phyloP scores from a whole-genome alignment of 2,113 vertebrate species.

The Cygnus atratus region DNA sequence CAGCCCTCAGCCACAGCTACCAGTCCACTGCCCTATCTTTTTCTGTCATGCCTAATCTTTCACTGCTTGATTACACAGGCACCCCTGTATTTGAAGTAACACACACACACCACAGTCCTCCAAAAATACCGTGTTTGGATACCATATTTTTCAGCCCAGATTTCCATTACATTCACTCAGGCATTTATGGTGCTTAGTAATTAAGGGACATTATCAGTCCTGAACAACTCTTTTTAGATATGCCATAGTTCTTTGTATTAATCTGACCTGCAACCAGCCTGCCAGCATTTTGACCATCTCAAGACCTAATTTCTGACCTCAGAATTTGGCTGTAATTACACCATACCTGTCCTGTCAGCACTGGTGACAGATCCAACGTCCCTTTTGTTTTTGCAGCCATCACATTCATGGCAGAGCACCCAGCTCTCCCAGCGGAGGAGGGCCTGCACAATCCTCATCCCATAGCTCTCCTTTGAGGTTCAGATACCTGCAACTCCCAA shows the following conservation, averaged over 20 bases:
- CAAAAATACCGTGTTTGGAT: neutral
- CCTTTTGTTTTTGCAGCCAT: neutral
- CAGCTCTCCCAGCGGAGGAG: neutral
- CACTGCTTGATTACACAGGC: neutral
- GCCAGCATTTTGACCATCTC: neutral
- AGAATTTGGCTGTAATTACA: neutral
- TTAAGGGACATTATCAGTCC: neutral
- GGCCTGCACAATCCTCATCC: rapidly evolving
- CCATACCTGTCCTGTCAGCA: neutral
- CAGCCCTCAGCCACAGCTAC: neutral
- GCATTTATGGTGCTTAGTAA: rapidly evolving
- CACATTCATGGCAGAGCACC: neutral
- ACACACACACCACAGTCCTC: rapidly evolving
- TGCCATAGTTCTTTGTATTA: neutral
- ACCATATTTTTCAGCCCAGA: neutral
- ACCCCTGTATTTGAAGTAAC: neutral
- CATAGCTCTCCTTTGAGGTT: neutral
- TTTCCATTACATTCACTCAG: neutral
- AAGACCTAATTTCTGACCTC: neutral
- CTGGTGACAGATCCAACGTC: neutral
- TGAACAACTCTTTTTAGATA: neutral
- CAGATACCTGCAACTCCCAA: neutral
- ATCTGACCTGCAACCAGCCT: neutral
- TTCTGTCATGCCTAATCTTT: neutral
- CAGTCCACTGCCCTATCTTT: neutral